phyloP scores from a whole-genome alignment of 2,888 invertebrate species.

The Morpho achilles region DNA sequence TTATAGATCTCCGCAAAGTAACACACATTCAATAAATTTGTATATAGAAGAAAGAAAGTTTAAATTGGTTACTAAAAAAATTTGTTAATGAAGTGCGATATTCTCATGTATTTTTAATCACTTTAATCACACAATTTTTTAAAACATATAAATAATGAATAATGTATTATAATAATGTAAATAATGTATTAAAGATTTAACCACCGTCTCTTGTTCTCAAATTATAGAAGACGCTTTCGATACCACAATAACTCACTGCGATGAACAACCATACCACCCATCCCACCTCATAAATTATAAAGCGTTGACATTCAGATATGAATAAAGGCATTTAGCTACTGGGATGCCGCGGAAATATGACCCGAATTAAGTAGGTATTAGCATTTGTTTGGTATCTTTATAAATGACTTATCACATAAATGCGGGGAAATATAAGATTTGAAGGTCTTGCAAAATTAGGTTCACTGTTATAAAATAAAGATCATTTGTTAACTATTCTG shows the following conservation, averaged over 20 bases:
- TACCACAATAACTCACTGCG: conserved; percentile 49
- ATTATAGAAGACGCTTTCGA: conserved; percentile 32
- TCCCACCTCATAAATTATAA: conserved; percentile 58
- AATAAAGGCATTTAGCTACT: conserved; percentile 51
- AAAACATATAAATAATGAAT: too few relatives aligned
- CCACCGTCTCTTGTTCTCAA: conserved; percentile 11
- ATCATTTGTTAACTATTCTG: neutral
- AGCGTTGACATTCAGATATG: conserved; percentile 55
- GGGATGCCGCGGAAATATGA: conserved; percentile 40
- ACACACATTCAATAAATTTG: too few relatives aligned
- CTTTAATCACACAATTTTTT: too few relatives aligned
- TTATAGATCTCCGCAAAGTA: too few relatives aligned
- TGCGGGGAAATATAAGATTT: conserved; percentile 16
- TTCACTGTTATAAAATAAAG: conserved; percentile 1
- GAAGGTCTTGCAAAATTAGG: conserved; percentile 2
- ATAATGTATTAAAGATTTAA: neutral
- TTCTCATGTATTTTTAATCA: too few relatives aligned
- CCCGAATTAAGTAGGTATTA: conserved; percentile 55
- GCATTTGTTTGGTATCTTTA: conserved; percentile 34
- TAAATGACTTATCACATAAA: conserved; percentile 24
- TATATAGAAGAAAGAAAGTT: too few relatives aligned
- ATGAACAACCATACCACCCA: conserved; percentile 59
- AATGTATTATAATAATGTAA: neutral
- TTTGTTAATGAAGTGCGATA: too few relatives aligned
- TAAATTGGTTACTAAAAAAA: too few relatives aligned